Evolutionary conservation across 2,113 vertebrate genomes (phyloP).

Genomic region (Odobenus rosmarus): DNA sequence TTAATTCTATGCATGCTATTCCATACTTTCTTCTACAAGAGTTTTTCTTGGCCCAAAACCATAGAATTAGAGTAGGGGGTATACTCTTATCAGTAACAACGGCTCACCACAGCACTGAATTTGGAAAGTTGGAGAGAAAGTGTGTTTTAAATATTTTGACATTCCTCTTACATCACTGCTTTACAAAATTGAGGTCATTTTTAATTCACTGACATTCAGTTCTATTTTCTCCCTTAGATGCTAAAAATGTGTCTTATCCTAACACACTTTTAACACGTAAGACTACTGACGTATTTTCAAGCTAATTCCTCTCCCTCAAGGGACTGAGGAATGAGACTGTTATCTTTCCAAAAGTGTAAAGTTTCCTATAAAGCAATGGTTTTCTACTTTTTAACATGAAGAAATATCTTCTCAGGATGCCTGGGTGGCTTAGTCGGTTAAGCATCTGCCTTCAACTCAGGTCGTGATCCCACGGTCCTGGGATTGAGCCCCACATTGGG

Average conservation of each 20-base stretch:
- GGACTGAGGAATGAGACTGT: neutral
- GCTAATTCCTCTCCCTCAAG: neutral
- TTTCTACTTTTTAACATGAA: neutral
- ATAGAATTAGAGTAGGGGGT: neutral
- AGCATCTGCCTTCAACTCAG: neutral
- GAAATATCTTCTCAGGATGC: neutral
- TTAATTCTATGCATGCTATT: neutral
- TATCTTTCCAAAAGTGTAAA: neutral
- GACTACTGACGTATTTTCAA: neutral
- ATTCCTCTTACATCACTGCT: neutral
- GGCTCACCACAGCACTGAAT: neutral
- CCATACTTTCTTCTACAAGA: neutral
- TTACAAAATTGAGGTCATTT: slow-evolving; percentile 16
- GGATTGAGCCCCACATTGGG: neutral
- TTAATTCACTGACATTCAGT: neutral
- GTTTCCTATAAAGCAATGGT: slow-evolving; percentile 3
- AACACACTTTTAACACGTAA: neutral
- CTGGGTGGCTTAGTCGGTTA: neutral
- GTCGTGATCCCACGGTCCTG: neutral
- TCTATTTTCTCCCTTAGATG: neutral
- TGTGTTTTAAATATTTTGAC: neutral
- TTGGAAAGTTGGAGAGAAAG: neutral
- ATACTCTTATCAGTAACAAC: neutral
- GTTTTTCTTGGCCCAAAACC: neutral
- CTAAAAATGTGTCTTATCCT: slow-evolving; percentile 22